A percentile compares a stretch with the other conserved stretches of the same genome.
phyloP scores from a whole-genome alignment of 2,113 vertebrate species.

The Pseudorectes ferrugineus region DNA sequence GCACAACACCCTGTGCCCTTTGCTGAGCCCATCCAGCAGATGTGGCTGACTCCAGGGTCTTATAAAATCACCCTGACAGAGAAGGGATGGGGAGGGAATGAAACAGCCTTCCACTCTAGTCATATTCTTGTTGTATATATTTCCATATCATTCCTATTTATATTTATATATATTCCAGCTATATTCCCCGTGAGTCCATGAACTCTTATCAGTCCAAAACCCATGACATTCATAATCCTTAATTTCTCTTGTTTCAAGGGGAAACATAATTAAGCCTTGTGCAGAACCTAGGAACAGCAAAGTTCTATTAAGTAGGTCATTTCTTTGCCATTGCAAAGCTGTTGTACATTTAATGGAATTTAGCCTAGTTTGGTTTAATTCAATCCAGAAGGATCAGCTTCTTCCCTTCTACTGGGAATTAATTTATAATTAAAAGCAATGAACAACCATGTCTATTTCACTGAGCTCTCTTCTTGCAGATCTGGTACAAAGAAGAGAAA shows the following conservation, averaged over 20 bases:
- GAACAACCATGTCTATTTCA: background rate
- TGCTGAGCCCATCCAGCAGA: background rate
- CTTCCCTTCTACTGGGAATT: constrained; percentile 30
- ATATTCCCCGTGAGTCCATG: background rate
- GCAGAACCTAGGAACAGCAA: constrained; percentile 21
- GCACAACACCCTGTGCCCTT: background rate
- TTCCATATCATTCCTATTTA: background rate
- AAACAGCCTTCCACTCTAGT: background rate
- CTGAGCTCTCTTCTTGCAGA: background rate
- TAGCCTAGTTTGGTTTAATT: constrained; percentile 49
- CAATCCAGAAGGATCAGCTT: constrained; percentile 29
- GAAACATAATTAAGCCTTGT: constrained; percentile 49
- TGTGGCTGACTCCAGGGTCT: background rate
- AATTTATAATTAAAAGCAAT: constrained; percentile 55
- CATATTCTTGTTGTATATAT: background rate
- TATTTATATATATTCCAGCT: background rate
- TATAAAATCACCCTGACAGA: background rate
- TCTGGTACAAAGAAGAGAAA: background rate
- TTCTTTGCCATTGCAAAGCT: constrained; percentile 32
- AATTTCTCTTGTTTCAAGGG: constrained; percentile 39
- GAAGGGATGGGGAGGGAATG: background rate
- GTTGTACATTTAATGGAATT: constrained; percentile 44
- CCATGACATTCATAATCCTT: constrained; percentile 1
- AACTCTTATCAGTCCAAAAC: constrained; percentile 1
- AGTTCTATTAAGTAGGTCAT: constrained; percentile 48